Conservation (phyloP, 2,888 invertebrate species). For the Clunio marinus region DNA sequence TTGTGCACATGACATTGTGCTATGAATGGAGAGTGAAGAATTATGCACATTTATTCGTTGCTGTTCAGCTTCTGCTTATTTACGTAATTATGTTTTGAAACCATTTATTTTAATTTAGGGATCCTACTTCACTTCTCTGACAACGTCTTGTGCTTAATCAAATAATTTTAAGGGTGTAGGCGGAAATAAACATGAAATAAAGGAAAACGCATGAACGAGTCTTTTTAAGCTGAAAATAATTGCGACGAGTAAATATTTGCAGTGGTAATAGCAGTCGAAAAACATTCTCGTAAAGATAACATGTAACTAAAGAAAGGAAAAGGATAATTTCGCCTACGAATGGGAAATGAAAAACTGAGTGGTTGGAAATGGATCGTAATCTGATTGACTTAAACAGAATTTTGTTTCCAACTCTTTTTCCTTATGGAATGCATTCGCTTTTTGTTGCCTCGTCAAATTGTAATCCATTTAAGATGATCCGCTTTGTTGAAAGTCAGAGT, state of each 20-base stretch:
- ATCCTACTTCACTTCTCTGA: too few relatives aligned
- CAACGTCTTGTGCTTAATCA: too few relatives aligned
- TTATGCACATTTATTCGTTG: slow-evolving; percentile 33
- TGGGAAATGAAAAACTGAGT: not conserved
- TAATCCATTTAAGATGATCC: slow-evolving; percentile 26
- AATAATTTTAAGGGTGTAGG: too few relatives aligned
- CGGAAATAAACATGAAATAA: not conserved
- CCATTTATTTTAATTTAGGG: too few relatives aligned
- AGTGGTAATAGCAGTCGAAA: not conserved
- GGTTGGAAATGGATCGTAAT: slow-evolving; percentile 11
- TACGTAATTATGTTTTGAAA: too few relatives aligned
- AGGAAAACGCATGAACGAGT: slow-evolving; percentile 18
- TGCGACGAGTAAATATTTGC: slow-evolving; percentile 18
- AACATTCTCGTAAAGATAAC: not conserved
- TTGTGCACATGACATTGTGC: slow-evolving; percentile 19
- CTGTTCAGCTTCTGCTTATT: too few relatives aligned
- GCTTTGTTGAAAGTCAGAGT: not conserved
- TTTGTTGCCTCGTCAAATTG: slow-evolving; percentile 14
- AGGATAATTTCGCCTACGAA: slow-evolving; percentile 11
- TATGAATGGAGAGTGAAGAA: slow-evolving; percentile 20
- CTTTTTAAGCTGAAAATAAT: slow-evolving; percentile 26
- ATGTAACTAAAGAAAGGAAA: not conserved
- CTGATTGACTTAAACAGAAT: not conserved
- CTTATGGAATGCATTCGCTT: slow-evolving; percentile 17
- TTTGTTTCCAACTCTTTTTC: slow-evolving; percentile 8